A percentile compares a stretch with the other conserved stretches of the same genome.
Conservation (phyloP, 2,797 vertebrate species). For the Amblyraja radiata region DNA sequence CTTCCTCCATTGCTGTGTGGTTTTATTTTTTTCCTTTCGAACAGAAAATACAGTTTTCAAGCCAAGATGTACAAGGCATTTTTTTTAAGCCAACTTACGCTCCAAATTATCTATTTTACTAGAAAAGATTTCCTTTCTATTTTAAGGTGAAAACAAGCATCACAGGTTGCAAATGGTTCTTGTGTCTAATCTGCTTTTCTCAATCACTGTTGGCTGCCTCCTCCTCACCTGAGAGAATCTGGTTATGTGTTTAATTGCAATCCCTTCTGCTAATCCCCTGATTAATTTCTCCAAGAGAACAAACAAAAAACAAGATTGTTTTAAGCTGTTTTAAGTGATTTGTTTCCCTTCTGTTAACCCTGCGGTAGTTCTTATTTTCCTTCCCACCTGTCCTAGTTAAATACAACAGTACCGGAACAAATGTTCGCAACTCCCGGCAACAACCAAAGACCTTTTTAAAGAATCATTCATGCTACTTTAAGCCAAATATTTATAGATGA, state of each 20-base stretch:
- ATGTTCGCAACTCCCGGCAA: no score
- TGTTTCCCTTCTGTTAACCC: background rate
- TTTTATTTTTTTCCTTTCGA: background rate
- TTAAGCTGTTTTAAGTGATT: background rate
- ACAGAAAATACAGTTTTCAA: conserved; percentile 84
- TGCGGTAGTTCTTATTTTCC: background rate
- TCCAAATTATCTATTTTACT: conserved; percentile 74
- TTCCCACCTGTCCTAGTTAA: background rate
- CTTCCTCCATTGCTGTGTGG: background rate
- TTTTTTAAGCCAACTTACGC: conserved; percentile 78
- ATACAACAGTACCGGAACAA: background rate
- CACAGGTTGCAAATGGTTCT: background rate
- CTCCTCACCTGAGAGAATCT: background rate
- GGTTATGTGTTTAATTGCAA: conserved; percentile 27
- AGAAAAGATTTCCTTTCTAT: conserved; percentile 45
- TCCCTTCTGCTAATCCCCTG: background rate
- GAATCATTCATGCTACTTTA: background rate
- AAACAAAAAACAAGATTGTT: background rate
- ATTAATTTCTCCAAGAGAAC: conserved; percentile 14
- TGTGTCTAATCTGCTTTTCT: conserved; percentile 2
- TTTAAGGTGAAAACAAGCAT: background rate
- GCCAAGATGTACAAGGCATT: conserved; percentile 87
- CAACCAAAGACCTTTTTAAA: background rate
- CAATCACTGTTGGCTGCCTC: background rate
- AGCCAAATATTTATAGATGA: background rate